These are phyloP conservation scores for Ennomos quercinarius DNA, from an alignment of 2,888 invertebrate genomes.

Conservation along the genomic window DNA sequence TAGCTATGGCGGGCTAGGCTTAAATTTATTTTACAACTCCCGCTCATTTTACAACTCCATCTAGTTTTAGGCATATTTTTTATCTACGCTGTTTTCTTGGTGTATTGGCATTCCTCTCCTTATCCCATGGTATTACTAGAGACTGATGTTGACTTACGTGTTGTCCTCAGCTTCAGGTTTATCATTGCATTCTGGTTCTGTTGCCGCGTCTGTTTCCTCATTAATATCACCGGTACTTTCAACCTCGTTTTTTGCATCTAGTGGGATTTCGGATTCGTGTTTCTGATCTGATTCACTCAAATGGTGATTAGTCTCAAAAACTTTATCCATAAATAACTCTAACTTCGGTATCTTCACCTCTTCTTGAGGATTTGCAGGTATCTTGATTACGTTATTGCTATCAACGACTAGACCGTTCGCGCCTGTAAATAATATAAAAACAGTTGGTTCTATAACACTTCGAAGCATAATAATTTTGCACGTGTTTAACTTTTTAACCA, in stretches of 20 bases:
- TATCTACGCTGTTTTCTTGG: too few species aligned
- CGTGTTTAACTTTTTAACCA: constrained; percentile 12
- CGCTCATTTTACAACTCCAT: too few species aligned
- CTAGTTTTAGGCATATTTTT: too few species aligned
- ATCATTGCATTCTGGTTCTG: constrained; percentile 21
- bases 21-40: too few species aligned
- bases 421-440: constrained; percentile 31
- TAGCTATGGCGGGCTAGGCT: too few species aligned
- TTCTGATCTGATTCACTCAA: constrained; percentile 29
- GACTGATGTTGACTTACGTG: constrained; percentile 16
- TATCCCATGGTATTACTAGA: too few species aligned
- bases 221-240: constrained; percentile 17
- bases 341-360: constrained; percentile 60
- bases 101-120: too few species aligned
- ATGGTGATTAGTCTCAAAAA: constrained; percentile 49
- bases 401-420: constrained; percentile 40
- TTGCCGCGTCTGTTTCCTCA: constrained; percentile 11
- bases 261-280: constrained; percentile 8
- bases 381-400: constrained; percentile 29
- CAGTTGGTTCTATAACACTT: constrained; percentile 17
- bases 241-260: constrained; percentile 23
- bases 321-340: constrained; percentile 69
- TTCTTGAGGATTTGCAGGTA: constrained; percentile 25
- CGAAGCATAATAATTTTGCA: constrained; percentile 42
- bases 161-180: constrained; percentile 15